These are phyloP conservation scores for Temnothorax unifasciatus DNA, from an alignment of 2,888 invertebrate species.

Conservation along the genomic window DNA sequence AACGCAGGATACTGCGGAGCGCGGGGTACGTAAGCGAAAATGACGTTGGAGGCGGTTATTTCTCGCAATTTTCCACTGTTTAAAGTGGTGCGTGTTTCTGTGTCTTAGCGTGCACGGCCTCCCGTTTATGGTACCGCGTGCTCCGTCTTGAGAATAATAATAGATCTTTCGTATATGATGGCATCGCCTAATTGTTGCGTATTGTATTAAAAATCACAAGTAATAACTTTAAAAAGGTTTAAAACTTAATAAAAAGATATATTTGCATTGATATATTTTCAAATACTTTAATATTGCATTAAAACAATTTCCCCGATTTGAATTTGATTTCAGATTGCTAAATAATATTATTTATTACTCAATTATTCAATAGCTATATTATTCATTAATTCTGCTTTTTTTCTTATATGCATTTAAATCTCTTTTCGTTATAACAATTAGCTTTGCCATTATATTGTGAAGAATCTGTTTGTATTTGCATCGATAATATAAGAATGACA, in stretches of 20 bases:
- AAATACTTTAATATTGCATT: slow-evolving; percentile 18
- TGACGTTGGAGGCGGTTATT: slow-evolving; percentile 81
- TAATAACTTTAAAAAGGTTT: neutral
- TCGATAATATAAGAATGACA: slow-evolving; percentile 66
- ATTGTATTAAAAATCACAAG: neutral
- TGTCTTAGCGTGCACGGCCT: slow-evolving; percentile 80
- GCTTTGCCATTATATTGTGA: slow-evolving; percentile 67
- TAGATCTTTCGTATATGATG: slow-evolving; percentile 60
- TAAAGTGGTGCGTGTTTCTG: slow-evolving; percentile 83
- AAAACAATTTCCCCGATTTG: slow-evolving; percentile 31
- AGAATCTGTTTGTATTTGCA: slow-evolving; percentile 54
- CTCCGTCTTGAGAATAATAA: slow-evolving; percentile 68
- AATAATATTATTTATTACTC: neutral
- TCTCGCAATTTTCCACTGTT: slow-evolving; percentile 79
- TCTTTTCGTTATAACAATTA: slow-evolving; percentile 19
- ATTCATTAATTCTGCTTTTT: neutral
- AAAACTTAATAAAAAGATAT: slow-evolving; percentile 9
- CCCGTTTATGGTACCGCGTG: slow-evolving; percentile 74
- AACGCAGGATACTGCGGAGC: slow-evolving; percentile 72
- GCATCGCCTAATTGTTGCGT: slow-evolving; percentile 59
- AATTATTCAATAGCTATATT: neutral
- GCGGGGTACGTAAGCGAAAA: slow-evolving; percentile 80
- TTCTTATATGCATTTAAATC: neutral
- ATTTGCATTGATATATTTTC: neutral
- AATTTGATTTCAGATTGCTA: neutral